These are phyloP conservation scores for Gallinago paraguaiae DNA, from an alignment of 2,113 vertebrate species.

Conservation along the genomic window DNA sequence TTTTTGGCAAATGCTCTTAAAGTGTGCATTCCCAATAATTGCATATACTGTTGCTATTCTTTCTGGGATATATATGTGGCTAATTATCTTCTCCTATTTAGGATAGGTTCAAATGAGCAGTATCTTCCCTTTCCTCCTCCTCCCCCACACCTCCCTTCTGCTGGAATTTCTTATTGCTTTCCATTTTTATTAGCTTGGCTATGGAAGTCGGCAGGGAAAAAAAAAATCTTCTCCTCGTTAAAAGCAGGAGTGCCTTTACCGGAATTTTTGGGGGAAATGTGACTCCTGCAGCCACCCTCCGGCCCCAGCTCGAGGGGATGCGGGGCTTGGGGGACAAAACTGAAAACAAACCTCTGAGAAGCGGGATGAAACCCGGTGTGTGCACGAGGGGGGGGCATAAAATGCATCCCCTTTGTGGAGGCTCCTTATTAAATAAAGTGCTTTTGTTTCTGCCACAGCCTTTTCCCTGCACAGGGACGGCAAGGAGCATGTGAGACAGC, in stretches of 20 bases:
- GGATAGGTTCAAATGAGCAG: not conserved
- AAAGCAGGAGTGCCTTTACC: constrained; percentile 66
- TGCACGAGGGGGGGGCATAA: not conserved
- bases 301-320: not conserved
- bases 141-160: constrained; percentile 1
- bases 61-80: constrained; percentile 1
- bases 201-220: constrained; percentile 19
- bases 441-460: not conserved
- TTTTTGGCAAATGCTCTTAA: constrained; percentile 77
- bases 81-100: constrained; percentile 37
- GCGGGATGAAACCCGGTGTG: not conserved
- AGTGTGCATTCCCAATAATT: constrained; percentile 53
- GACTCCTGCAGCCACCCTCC: constrained; percentile 44
- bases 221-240: constrained; percentile 28
- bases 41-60: not conserved
- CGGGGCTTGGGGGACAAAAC: not conserved
- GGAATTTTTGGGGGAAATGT: constrained; percentile 74
- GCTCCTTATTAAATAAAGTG: not conserved
- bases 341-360: not conserved
- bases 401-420: not conserved
- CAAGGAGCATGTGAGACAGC: not conserved
- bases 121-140: constrained; percentile 34
- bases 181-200: constrained; percentile 65
- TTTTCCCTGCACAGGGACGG: not conserved
- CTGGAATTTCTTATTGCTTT: constrained; percentile 39